Conservation (phyloP, 2,113 vertebrate species). For the Varanus salvator region DNA sequence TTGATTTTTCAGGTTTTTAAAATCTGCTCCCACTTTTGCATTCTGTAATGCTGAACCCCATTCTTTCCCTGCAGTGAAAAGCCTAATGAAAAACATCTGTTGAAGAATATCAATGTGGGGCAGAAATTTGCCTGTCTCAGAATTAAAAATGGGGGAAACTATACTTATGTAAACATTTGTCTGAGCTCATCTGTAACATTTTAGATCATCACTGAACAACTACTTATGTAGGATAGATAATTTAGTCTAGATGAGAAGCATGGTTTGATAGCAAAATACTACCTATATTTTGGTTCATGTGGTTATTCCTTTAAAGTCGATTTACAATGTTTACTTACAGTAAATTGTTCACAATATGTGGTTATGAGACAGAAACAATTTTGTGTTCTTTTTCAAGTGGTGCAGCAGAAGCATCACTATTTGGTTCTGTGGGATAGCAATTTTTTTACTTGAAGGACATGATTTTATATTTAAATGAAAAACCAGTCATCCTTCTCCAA, state of each 20-base stretch:
- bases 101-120: not conserved
- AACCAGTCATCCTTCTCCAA: conserved; percentile 69
- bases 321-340: conserved; percentile 61
- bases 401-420: conserved; percentile 57
- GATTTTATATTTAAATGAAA: conserved; percentile 70
- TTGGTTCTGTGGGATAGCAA: conserved; percentile 61
- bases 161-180: no score
- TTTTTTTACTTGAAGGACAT: conserved; percentile 61
- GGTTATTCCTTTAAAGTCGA: conserved; percentile 31
- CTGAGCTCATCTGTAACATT: not conserved
- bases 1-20: not conserved
- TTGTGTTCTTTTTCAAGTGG: conserved; percentile 63
- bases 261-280: conserved; percentile 29
- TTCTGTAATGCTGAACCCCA: not conserved
- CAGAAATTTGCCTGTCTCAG: not conserved
- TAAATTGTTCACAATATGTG: conserved; percentile 63
- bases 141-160: not conserved
- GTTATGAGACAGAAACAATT: conserved; percentile 58
- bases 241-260: conserved; percentile 3
- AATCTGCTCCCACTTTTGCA: not conserved
- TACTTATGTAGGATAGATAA: not conserved
- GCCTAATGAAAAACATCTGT: not conserved
- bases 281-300: conserved; percentile 1
- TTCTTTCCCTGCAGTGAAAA: not conserved
- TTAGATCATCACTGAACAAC: not conserved